Conservation (phyloP, 2,888 invertebrate species). For the Polymixis flavicincta region DNA sequence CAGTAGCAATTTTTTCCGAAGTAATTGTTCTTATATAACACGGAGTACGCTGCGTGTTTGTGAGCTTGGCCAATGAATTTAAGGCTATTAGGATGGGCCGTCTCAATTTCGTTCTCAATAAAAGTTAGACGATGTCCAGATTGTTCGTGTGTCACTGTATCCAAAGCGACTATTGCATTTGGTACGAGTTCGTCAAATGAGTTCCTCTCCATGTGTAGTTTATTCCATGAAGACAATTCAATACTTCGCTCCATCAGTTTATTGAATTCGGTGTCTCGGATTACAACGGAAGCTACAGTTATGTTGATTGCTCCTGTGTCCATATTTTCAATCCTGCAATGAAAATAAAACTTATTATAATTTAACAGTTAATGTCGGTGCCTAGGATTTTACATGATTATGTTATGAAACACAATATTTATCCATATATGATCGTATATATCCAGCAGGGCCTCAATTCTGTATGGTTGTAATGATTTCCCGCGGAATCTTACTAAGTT, state of each 20-base stretch:
- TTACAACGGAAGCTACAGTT: conserved; percentile 91
- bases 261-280: conserved; percentile 91
- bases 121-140: conserved; percentile 91
- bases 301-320: conserved; percentile 92
- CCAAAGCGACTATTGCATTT: conserved; percentile 89
- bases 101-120: conserved; percentile 86
- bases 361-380: no score
- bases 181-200: conserved; percentile 91
- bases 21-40: conserved; percentile 91
- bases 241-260: conserved; percentile 91
- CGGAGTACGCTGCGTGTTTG: conserved; percentile 80
- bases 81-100: conserved; percentile 88
- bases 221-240: conserved; percentile 92
- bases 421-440: not conserved
- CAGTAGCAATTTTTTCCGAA: conserved; percentile 92
- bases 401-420: not conserved
- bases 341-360: conserved; percentile 18
- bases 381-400: not conserved
- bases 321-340: conserved; percentile 91
- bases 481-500: no score
- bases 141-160: conserved; percentile 89
- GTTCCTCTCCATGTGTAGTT: conserved; percentile 91
- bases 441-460: not conserved
- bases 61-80: conserved; percentile 90
- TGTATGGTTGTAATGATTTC: no score